Evolutionary conservation across 2,888 invertebrate species (phyloP).

Genomic region (Leptogaster cylindrica): DNA sequence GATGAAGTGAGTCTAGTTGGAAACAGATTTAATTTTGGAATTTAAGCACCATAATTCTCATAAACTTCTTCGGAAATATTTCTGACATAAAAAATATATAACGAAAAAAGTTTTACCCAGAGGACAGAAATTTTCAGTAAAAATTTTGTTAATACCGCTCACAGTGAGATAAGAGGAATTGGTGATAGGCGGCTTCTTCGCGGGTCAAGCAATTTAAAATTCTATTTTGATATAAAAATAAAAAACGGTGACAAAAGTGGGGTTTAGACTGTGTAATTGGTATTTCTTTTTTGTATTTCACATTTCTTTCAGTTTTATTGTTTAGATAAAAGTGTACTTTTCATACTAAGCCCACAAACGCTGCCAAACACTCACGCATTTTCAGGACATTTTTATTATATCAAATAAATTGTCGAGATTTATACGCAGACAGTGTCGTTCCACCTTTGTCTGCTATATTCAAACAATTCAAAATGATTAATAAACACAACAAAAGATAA

Average conservation of each 20-base stretch:
- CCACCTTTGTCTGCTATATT: no score
- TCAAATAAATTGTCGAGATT: constrained; percentile 14
- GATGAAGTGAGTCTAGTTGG: constrained; percentile 7
- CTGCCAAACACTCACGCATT: neutral
- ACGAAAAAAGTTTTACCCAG: neutral
- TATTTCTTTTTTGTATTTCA: no score
- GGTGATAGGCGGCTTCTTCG: constrained; percentile 12
- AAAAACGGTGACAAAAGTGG: constrained; percentile 18
- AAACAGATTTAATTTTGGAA: constrained; percentile 16
- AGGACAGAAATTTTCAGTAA: no score
- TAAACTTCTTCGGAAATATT: constrained; percentile 5
- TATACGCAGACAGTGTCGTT: neutral
- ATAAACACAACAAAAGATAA: no score
- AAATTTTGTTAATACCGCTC: constrained; percentile 1
- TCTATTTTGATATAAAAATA: constrained; percentile 20
- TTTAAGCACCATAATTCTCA: neutral
- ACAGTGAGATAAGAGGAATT: neutral
- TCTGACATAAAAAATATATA: neutral
- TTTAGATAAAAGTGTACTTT: constrained; percentile 2
- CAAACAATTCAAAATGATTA: no score
- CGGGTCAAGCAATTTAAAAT: constrained; percentile 15
- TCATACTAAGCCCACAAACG: neutral
- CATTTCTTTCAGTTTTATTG: no score
- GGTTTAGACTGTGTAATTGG: constrained; percentile 9
- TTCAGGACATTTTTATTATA: constrained; percentile 9